Base-by-base conservation (phyloP, 2,797 vertebrate species). In the Protonibea diacanthus region DNA sequence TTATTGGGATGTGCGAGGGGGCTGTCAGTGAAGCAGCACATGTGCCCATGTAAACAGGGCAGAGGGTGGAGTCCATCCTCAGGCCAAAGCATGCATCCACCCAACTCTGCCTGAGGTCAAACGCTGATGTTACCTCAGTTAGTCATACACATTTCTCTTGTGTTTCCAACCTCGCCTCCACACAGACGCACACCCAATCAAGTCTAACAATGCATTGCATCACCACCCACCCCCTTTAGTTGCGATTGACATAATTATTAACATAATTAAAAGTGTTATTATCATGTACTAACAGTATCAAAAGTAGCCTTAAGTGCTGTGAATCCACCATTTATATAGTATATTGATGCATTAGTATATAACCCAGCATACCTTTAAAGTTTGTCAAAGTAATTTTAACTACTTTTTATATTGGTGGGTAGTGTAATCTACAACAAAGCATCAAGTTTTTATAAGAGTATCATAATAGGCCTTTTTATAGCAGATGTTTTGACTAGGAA, bases 21-120 rank as follows among this genome's bases (percentile, higher is more conserved):
- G 88, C 86, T 90, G 92, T 93, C 91, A 82, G 66, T 81, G 82
- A 67, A 82, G 89, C 78, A 88, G 92, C 93, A 94, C 94, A 93
- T 94, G 91, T 92, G 87, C 40, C 84, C 88, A 90, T 94, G 91
- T 95, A 93, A 94, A 95, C 88, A 93, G 86, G 74, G 71, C 67
- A 52, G 88, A 93, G 84, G 91, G 92, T 93, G 92, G 93, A 94
- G 93, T 87, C 87, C 86, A 68, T 84, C 78, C 68, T 21, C 49
- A 62, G 56, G 38, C 74, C 62, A 38, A 71, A 51, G 47, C 17
- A 45, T 81, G 62, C 64, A 78, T 58, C 74, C 74, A 77, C 71
- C 64, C 79, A 33, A 1, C 57, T 9, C 9, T 17, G 51, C 1
- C 8, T 51, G 47, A 45, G 33, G 20, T 49, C 78, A 48, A 2